A percentile compares a stretch with the other conserved stretches of the same genome.
Evolutionary conservation across 1,140 invertebrate species (phyloP).

Genomic region (Pseudomyrmex cubaensis): DNA sequence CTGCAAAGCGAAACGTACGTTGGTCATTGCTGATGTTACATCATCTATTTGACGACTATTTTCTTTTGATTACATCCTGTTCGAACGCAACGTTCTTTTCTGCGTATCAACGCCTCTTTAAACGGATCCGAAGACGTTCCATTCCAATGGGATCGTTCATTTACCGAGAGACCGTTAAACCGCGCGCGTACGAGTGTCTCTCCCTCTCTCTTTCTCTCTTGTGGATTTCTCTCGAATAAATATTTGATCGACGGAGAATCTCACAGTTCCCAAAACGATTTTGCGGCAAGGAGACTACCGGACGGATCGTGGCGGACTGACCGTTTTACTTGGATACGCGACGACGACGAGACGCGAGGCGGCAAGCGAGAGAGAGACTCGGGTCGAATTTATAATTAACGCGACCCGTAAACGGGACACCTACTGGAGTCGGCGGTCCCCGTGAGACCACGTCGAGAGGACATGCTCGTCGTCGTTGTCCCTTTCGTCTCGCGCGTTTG

Average conservation of each 20-base stretch:
- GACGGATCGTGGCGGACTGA: constrained; percentile 65
- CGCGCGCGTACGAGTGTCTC: background rate
- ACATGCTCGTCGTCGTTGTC: constrained; percentile 18
- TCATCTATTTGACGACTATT: constrained; percentile 1
- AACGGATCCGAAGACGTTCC: background rate
- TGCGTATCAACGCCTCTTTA: background rate
- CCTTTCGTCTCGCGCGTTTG: constrained; percentile 12
- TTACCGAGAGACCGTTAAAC: background rate
- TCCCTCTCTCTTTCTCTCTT: too few relatives aligned
- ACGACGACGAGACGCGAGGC: constrained; percentile 28
- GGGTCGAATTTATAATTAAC: constrained; percentile 80
- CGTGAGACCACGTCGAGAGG: constrained; percentile 36
- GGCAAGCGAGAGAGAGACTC: constrained; percentile 65
- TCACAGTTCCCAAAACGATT: constrained; percentile 54
- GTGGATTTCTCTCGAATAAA: constrained; percentile 32
- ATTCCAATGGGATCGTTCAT: constrained; percentile 8
- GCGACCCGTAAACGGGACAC: constrained; percentile 76
- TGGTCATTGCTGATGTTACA: constrained; percentile 20
- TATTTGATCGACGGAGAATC: constrained; percentile 62
- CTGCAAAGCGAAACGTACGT: constrained; percentile 70
- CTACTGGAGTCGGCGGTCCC: constrained; percentile 63
- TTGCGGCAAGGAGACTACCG: constrained; percentile 37
- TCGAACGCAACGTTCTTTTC: too few relatives aligned
- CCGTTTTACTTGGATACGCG: constrained; percentile 72
- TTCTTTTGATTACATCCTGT: background rate